These are phyloP conservation scores for Cataglyphis cursor DNA, from an alignment of 2,888 invertebrate species.

Conservation along the genomic window DNA sequence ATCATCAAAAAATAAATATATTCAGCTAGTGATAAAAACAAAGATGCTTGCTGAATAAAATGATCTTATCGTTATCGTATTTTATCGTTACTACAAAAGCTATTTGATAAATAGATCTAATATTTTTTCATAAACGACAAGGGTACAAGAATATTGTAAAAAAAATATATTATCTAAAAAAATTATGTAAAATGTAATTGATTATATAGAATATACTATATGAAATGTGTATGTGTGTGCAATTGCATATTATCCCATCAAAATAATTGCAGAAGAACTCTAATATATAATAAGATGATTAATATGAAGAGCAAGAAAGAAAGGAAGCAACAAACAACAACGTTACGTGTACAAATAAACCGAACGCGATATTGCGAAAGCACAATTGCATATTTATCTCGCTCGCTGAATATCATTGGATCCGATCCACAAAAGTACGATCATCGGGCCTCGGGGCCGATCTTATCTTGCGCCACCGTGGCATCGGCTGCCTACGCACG, in stretches of 20 bases:
- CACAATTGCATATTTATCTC: constrained; percentile 52
- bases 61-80: not conserved
- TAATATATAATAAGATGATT: constrained; percentile 34
- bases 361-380: constrained; percentile 20
- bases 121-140: not conserved
- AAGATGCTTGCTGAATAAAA: not conserved
- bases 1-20: not conserved
- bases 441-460: constrained; percentile 68
- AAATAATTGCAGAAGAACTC: not conserved
- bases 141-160: not conserved
- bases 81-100: not conserved
- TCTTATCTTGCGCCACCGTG: constrained; percentile 68
- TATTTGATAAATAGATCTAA: not conserved
- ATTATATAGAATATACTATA: not conserved
- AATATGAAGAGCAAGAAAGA: not conserved
- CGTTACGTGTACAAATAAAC: constrained; percentile 31
- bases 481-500: constrained; percentile 76
- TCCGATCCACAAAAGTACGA: constrained; percentile 63
- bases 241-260: not conserved
- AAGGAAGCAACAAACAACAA: not conserved
- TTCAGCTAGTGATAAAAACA: not conserved
- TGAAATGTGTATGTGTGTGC: not conserved
- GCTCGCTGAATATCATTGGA: constrained; percentile 54
- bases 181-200: not conserved
- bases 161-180: not conserved